Evolutionary conservation across 2,888 invertebrate species (phyloP).

Genomic region (Drosophila tripunctata): DNA sequence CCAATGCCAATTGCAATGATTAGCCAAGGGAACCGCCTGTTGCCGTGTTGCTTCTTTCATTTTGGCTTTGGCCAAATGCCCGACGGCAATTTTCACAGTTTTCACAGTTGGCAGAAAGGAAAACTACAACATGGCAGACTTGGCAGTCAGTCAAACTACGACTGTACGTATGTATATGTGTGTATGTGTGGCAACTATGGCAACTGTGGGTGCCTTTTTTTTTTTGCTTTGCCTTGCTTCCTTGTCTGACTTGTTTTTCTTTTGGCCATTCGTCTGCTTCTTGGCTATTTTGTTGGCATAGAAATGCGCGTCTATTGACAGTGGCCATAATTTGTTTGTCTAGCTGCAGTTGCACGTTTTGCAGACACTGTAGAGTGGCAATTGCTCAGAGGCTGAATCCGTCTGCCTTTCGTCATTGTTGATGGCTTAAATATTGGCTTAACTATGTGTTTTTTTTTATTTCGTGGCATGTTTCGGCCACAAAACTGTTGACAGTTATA

Average conservation of each 20-base stretch:
- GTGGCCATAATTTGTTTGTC: slow-evolving; percentile 81
- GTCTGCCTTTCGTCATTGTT: slow-evolving; percentile 47
- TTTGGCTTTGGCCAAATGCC: slow-evolving; percentile 50
- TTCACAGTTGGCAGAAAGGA: slow-evolving; percentile 42
- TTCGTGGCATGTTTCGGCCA: slow-evolving; percentile 47
- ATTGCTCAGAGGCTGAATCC: slow-evolving; percentile 40
- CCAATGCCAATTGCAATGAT: slow-evolving; percentile 53
- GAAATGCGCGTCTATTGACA: slow-evolving; percentile 79
- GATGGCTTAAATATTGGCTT: slow-evolving; percentile 78
- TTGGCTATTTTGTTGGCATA: slow-evolving; percentile 66
- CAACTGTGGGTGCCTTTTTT: slow-evolving; percentile 66
- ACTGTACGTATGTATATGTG: slow-evolving; percentile 27
- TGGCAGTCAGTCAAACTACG: slow-evolving; percentile 71
- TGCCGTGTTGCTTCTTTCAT: slow-evolving; percentile 33
- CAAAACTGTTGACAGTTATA: slow-evolving; percentile 80
- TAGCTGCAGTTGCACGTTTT: slow-evolving; percentile 63
- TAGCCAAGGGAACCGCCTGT: slow-evolving; percentile 64
- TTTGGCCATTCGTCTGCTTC: slow-evolving; percentile 23
- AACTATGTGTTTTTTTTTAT: slow-evolving; percentile 8
- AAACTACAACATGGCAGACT: slow-evolving; percentile 46
- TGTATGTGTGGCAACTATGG: slow-evolving; percentile 29
- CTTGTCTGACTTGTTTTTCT: slow-evolving; percentile 26
- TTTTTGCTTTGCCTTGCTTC: too few species aligned
- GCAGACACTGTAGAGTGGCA: slow-evolving; percentile 38
- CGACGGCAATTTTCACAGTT: slow-evolving; percentile 72